Evolutionary conservation across 2,113 vertebrate genomes (phyloP), one percentile per base, ranked within the genome.

Genomic region (Solea senegalensis): DNA sequence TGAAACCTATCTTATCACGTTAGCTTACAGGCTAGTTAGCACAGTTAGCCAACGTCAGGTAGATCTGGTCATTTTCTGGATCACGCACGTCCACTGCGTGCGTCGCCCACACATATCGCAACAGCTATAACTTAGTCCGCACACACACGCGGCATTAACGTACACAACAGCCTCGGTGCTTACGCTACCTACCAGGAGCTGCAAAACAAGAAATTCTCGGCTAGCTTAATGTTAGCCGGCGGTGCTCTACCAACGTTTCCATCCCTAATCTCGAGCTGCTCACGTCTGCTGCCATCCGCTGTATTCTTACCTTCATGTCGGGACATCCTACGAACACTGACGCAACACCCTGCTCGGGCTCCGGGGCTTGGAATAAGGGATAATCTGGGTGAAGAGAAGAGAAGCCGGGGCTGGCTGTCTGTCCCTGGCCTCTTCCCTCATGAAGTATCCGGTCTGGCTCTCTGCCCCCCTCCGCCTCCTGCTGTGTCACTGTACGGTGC

Each of bases 251-350:
- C 70, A 86, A 63, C 81, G 78, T 40, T 85, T 72, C 39, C 27
- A 15, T 51, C 13, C 15, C 34, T 73, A 41, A 81, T 51, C 4
- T 26, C 3, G 48, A 52, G 16, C 8, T 3, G 58, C 5, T 53
- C 45, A 2, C 9, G 5, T 3, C 60, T 56, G 57, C 54, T 7
- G 65, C 28, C 34, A 8, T 61, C 1, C 44, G 4, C 45, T 13
- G 49, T 40, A 0, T 7, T 52, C 85, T 92, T 86, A 95, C 94
- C 94, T 94, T 95, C 94, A 95, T 95, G 94, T 76, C 94, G 94
- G 93, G 94, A 95, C 94, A 95, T 95, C 93, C 93, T 95, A 91
- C 81, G 89, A 72, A 87, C 88, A 68, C 83, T 64, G 71, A 67
- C 45, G 55, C 89, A 85, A 87, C 84, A 87, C 90, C 80, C 80